Conservation (phyloP, 2,797 vertebrate genomes). For the Aldrovandia affinis region DNA sequence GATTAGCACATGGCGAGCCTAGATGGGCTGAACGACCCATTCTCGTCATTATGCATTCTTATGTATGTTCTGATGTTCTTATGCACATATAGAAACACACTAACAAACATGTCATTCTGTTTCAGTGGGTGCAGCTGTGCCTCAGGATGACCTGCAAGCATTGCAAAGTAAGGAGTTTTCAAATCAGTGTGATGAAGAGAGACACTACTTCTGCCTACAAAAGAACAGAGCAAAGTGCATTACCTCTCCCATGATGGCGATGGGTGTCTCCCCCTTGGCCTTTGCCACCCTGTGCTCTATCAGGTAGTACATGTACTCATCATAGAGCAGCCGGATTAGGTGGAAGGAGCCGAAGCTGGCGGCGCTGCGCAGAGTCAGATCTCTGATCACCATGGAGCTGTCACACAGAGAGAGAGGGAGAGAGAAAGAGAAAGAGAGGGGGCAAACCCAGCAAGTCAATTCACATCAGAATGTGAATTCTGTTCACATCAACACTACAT, state of each 20-base stretch:
- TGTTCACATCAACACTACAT: too few species aligned
- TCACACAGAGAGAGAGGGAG: background rate
- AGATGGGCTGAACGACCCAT: too few species aligned
- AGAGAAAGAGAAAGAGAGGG: background rate
- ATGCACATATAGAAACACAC: too few species aligned
- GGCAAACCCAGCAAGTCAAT: background rate
- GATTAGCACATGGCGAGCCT: too few species aligned
- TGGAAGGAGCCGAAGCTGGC: constrained; percentile 95
- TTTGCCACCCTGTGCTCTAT: constrained; percentile 92
- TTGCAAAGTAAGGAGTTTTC: too few species aligned
- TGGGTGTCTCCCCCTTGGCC: constrained; percentile 91
- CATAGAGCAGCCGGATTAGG: constrained; percentile 90
- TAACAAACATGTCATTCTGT: too few species aligned
- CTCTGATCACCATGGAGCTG: constrained; percentile 94
- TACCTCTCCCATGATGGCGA: constrained; percentile 96
- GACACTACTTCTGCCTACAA: too few species aligned
- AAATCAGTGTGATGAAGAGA: too few species aligned
- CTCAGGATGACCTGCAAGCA: too few species aligned
- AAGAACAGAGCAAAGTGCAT: background rate
- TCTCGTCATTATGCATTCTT: too few species aligned
- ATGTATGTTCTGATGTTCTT: too few species aligned
- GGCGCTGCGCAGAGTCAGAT: constrained; percentile 89
- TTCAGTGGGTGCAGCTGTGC: too few species aligned
- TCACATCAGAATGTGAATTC: background rate
- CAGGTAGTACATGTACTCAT: constrained; percentile 96